A percentile compares a stretch with the other conserved stretches of the same genome.
These are phyloP conservation scores for Amaurobius ferox DNA, from an alignment of 2,888 invertebrate genomes.

Conservation along the genomic window DNA sequence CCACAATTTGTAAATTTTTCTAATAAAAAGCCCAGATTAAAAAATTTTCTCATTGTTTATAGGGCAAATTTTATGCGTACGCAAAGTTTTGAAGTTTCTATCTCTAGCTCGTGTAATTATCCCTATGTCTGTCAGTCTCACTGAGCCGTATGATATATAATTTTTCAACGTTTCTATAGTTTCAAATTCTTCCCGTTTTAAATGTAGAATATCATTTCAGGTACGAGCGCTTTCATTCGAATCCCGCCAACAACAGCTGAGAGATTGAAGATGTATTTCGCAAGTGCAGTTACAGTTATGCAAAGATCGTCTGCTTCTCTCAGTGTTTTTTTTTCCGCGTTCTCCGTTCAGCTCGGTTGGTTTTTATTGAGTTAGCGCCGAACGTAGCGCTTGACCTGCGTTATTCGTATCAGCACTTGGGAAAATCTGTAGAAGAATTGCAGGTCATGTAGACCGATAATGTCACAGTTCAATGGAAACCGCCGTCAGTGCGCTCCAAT, in stretches of 20 bases:
- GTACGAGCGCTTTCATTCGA: neutral
- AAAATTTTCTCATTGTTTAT: too few relatives aligned
- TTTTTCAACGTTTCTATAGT: too few relatives aligned
- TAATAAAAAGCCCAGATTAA: too few relatives aligned
- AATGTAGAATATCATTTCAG: too few relatives aligned
- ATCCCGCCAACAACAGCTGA: neutral
- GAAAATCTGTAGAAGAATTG: constrained; percentile 3
- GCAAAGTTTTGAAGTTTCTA: too few relatives aligned
- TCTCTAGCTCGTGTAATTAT: too few relatives aligned
- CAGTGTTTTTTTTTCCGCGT: constrained; percentile 18
- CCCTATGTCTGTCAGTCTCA: too few relatives aligned
- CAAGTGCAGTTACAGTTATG: neutral
- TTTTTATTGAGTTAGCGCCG: constrained; percentile 21
- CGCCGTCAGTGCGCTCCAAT: constrained; percentile 5
- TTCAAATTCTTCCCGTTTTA: too few relatives aligned
- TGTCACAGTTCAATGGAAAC: constrained; percentile 14
- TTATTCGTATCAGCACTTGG: constrained; percentile 11
- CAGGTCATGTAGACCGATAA: constrained; percentile 17
- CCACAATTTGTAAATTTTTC: too few relatives aligned
- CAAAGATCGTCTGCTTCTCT: neutral
- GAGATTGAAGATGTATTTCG: neutral
- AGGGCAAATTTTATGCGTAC: too few relatives aligned
- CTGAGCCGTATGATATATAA: too few relatives aligned
- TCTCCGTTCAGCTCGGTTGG: constrained; percentile 17
- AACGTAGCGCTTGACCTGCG: constrained; percentile 17